These are phyloP conservation scores for Rhabdomys pumilio DNA, from an alignment of 2,797 vertebrate genomes.

Conservation along the genomic window DNA sequence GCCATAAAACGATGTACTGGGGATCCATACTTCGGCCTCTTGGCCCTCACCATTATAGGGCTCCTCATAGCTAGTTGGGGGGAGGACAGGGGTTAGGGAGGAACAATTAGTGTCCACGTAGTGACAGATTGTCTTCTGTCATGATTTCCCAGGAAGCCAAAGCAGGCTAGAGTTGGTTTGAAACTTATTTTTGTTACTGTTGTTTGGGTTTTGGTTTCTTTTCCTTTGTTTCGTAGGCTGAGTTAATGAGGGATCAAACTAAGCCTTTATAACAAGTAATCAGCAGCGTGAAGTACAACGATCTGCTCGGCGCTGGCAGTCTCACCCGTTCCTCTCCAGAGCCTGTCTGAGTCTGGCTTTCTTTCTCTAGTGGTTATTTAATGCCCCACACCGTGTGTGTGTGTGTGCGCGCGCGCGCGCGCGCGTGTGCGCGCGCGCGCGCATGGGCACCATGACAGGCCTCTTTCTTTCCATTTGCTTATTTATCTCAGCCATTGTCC, in stretches of 20 bases:
- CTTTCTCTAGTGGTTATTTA: slow-evolving; percentile 12
- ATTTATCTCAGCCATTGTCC: neutral
- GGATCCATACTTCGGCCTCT: neutral
- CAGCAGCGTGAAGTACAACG: slow-evolving; percentile 24
- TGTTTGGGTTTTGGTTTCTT: neutral
- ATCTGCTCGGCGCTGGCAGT: neutral
- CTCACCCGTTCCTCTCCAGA: neutral
- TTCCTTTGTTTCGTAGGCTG: neutral
- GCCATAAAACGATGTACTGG: slow-evolving; percentile 21
- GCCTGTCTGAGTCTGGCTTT: neutral
- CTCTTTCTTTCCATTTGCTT: neutral
- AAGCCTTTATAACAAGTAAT: slow-evolving; percentile 50
- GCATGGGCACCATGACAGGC: neutral
- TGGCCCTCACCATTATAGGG: neutral
- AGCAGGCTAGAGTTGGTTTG: neutral
- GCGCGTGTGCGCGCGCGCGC: neutral
- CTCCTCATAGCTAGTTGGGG: neutral
- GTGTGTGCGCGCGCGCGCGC: no score
- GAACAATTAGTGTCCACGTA: neutral
- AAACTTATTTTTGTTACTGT: neutral
- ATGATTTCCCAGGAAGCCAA: slow-evolving; percentile 56
- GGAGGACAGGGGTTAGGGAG: neutral
- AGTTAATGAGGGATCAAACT: slow-evolving; percentile 57
- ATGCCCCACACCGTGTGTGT: neutral
- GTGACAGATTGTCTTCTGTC: slow-evolving; percentile 17